Evolutionary conservation across 2,797 vertebrate genomes (phyloP).

Genomic region (Sebastes itinus): DNA sequence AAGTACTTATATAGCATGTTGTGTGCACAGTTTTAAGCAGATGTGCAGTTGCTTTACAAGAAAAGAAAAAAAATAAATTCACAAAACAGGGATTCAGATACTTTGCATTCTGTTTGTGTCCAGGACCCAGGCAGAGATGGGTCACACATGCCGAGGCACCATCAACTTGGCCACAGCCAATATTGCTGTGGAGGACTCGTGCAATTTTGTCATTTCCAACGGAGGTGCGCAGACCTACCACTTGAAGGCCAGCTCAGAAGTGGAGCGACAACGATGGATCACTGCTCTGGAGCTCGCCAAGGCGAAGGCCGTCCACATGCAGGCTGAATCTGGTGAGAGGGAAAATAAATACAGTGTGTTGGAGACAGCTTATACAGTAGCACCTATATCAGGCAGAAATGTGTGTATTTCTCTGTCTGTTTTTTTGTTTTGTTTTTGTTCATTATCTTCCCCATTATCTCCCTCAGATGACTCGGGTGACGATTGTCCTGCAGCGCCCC

Average conservation of each 20-base stretch:
- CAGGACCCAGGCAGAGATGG: slow-evolving; percentile 97
- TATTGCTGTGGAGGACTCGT: slow-evolving; percentile 95
- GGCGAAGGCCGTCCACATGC: slow-evolving; percentile 93
- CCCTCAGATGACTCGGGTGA: slow-evolving; percentile 92
- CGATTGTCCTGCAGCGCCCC: slow-evolving; percentile 85
- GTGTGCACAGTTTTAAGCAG: background rate
- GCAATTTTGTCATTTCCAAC: slow-evolving; percentile 96
- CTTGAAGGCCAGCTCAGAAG: slow-evolving; percentile 94
- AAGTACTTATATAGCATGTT: background rate
- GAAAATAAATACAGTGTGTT: background rate
- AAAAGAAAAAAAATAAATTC: background rate
- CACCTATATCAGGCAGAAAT: background rate
- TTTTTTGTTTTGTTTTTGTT: background rate
- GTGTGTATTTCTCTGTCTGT: background rate
- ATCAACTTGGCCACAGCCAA: slow-evolving; percentile 97
- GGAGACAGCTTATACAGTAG: background rate
- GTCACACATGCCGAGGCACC: slow-evolving; percentile 95
- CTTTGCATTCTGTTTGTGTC: background rate
- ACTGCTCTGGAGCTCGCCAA: slow-evolving; percentile 95
- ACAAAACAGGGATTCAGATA: background rate
- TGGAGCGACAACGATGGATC: slow-evolving; percentile 96
- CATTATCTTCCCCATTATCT: background rate
- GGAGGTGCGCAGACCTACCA: slow-evolving; percentile 97
- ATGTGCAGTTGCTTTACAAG: background rate
- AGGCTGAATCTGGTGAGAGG: slow-evolving; percentile 91